A percentile compares a stretch with the other conserved stretches of the same genome.
Evolutionary conservation across 35 echinoderm and acorn worm genomes (phyloP).

Genomic region (Chiridota heheva): DNA sequence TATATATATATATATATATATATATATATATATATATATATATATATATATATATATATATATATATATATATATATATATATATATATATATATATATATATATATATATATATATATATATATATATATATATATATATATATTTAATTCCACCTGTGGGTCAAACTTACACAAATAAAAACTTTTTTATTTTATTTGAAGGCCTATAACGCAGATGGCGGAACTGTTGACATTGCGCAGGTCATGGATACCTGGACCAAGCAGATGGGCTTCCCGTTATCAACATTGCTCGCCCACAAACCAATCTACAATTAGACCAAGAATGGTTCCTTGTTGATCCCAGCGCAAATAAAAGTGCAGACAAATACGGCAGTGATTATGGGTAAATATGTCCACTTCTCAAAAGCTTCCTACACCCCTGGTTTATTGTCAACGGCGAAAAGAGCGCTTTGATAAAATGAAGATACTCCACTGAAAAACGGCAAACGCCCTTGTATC

Average conservation of each 20-base stretch:
- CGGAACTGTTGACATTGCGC: conserved; percentile 46
- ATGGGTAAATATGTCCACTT: conserved; percentile 58
- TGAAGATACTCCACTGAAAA: not conserved
- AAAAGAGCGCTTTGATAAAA: not conserved
- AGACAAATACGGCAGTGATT: conserved; percentile 70
- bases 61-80: too few species aligned
- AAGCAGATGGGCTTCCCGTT: conserved; percentile 96
- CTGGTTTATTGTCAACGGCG: not conserved
- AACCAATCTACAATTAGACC: conserved; percentile 11
- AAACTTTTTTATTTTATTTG: too few species aligned
- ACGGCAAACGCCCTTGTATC: too few species aligned
- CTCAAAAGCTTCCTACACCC: not conserved
- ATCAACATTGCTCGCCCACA: conserved; percentile 43
- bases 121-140: too few species aligned
- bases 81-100: too few species aligned
- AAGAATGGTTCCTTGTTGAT: conserved; percentile 88
- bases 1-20: too few species aligned
- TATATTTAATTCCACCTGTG: too few species aligned
- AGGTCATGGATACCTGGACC: conserved; percentile 95
- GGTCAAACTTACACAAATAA: too few species aligned
- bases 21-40: too few species aligned
- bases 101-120: too few species aligned
- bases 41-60: too few species aligned
- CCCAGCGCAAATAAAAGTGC: conserved; percentile 80
- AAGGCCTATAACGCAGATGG: not conserved